Base-by-base conservation (phyloP, 2,888 invertebrate genomes). In the Merodon equestris region DNA sequence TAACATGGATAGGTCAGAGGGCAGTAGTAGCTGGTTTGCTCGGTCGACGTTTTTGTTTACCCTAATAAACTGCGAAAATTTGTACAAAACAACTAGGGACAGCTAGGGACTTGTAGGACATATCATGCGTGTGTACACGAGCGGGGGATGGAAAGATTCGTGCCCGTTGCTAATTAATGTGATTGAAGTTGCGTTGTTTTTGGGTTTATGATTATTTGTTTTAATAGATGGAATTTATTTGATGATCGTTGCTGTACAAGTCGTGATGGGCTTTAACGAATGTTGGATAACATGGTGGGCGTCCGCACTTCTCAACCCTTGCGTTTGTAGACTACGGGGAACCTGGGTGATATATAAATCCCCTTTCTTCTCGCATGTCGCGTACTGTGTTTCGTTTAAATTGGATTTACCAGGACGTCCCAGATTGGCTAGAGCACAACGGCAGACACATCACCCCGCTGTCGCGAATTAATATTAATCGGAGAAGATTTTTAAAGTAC, bases 61-160 rank as follows among this genome's bases (percentile, higher is more conserved):
- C 34, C 12, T 14, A 54, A 19, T 50, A 61, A 61, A 56, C 61
- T 71, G 54, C 61, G 61, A 54, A 71, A 61, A 71, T 61, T 61
- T 47, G 14, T 34, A 14, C 18, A 61, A 14, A 71, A 56, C 13
- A 47, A 5, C 34, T n/a, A 10, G 10, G 40, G 19, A 10, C 18
- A 27, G n/a, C 19, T 27, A n/a, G n/a, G n/a, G n/a, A n/a, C n/a
- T n/a, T n/a, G n/a, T 27, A 27, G 27, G 42, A 40, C 48, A 48
- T 42, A 27, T 18, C 51, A 27, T 47, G 40, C 44, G 48, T 13
- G 9, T 3, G n/a, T 34, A 5, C 3, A 3, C 1, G 1, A 1
- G 17, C 7, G 40, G 44, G n/a, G 13, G 14, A 15, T 1, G 48
- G 34, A 27, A 2, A 34, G n/a, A n/a, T 61, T 61, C 70, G 70